These are phyloP conservation scores for Cichlasoma orientale DNA, from an alignment of 2,797 vertebrate species.

Conservation along the genomic window DNA sequence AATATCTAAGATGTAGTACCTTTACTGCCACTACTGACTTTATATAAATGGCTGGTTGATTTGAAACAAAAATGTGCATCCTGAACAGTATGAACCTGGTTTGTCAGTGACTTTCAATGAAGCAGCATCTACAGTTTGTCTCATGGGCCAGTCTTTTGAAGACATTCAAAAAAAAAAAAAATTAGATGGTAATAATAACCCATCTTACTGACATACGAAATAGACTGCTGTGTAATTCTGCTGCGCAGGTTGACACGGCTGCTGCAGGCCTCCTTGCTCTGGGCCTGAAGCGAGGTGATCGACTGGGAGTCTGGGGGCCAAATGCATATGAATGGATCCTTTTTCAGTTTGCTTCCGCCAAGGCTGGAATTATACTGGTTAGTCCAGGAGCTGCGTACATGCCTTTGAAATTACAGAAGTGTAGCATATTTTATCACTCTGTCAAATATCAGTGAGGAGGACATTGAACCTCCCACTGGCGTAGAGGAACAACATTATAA, in stretches of 20 bases:
- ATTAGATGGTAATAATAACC: not conserved
- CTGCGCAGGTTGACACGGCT: constrained; percentile 83
- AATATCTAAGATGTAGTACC: not conserved
- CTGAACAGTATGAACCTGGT: not conserved
- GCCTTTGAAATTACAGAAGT: not conserved
- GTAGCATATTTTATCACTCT: not conserved
- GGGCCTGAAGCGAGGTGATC: constrained; percentile 85
- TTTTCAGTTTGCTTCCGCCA: constrained; percentile 88
- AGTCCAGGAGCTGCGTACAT: constrained; percentile 44
- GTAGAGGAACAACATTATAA: not conserved
- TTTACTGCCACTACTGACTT: not conserved
- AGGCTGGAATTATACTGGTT: constrained; percentile 91
- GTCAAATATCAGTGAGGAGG: not conserved
- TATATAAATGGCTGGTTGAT: no score
- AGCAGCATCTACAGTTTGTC: not conserved
- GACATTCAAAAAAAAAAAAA: not conserved
- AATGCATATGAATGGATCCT: constrained; percentile 91
- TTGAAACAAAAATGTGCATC: not conserved
- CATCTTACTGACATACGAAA: not conserved
- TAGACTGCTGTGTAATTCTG: not conserved
- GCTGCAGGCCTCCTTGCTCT: constrained; percentile 89
- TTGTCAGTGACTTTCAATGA: not conserved
- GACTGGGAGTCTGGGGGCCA: constrained; percentile 91
- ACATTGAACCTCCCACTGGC: not conserved
- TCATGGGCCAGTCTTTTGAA: not conserved